Evolutionary conservation across 1,140 invertebrate genomes (phyloP).

Genomic region (Drosophila pachea): DNA sequence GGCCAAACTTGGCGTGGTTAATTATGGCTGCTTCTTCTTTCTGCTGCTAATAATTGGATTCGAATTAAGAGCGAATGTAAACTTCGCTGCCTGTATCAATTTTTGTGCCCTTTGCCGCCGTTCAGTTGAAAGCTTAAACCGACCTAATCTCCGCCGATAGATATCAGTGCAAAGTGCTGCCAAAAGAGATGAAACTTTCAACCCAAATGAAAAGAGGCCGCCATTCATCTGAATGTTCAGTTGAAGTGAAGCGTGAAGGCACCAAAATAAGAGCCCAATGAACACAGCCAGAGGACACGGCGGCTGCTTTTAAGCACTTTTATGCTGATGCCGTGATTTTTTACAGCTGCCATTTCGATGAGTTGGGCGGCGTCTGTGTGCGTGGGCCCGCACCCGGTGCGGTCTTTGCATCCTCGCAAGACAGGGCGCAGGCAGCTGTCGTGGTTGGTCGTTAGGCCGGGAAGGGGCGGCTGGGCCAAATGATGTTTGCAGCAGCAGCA

Average conservation of each 20-base stretch:
- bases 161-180: slow-evolving; percentile 43
- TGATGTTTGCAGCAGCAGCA: slow-evolving; percentile 53
- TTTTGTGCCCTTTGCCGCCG: background rate
- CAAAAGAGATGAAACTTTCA: slow-evolving; percentile 37
- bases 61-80: slow-evolving; percentile 12
- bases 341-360: slow-evolving; percentile 72
- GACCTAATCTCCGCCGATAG: slow-evolving; percentile 14
- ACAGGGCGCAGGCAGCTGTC: slow-evolving; percentile 51
- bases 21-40: slow-evolving; percentile 46
- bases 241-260: slow-evolving; percentile 58
- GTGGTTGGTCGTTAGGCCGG: slow-evolving; percentile 57
- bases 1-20: slow-evolving; percentile 51
- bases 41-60: slow-evolving; percentile 62
- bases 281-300: slow-evolving; percentile 47
- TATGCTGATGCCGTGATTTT: slow-evolving; percentile 77
- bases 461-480: slow-evolving; percentile 55
- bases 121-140: background rate
- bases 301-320: slow-evolving; percentile 76
- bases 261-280: slow-evolving; percentile 5
- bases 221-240: slow-evolving; percentile 23
- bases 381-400: slow-evolving; percentile 42
- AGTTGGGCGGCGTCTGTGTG: slow-evolving; percentile 39
- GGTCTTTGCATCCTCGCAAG: slow-evolving; percentile 54
- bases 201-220: background rate
- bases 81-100: background rate